phyloP scores from a whole-genome alignment of 1,140 invertebrate genomes.

The Zaprionus capensis region DNA sequence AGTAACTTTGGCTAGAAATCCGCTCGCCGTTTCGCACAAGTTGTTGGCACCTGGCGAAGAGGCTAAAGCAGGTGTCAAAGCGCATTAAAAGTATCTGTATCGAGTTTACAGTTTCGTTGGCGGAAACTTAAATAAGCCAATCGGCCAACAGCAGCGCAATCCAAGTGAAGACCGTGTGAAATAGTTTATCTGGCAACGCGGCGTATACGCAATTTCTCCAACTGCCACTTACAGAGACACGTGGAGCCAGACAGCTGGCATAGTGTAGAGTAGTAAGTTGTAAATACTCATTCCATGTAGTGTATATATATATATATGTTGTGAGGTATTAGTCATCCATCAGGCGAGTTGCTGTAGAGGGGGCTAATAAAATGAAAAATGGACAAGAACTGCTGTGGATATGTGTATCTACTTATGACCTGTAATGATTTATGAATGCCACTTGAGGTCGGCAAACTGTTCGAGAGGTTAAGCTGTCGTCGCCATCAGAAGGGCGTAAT shows the following conservation, averaged over 20 bases:
- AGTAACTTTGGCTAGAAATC: slow-evolving; percentile 25
- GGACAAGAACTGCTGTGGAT: not conserved
- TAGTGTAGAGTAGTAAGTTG: not conserved
- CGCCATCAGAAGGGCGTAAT: not conserved
- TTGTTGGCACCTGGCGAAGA: slow-evolving; percentile 14
- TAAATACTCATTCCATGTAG: not conserved
- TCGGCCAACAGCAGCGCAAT: not conserved
- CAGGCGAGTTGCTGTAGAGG: not conserved
- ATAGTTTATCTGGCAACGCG: slow-evolving; percentile 17
- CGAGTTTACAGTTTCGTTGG: slow-evolving; percentile 28
- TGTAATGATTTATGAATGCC: slow-evolving; percentile 28
- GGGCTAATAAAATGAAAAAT: slow-evolving; percentile 13
- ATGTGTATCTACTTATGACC: slow-evolving; percentile 10
- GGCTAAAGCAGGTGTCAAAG: slow-evolving; percentile 60
- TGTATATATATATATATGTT: not conserved
- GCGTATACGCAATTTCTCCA: slow-evolving; percentile 45
- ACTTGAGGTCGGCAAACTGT: slow-evolving; percentile 1
- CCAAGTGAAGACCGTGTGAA: slow-evolving; percentile 2
- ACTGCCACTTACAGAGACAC: slow-evolving; percentile 33
- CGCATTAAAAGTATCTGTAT: slow-evolving; percentile 52
- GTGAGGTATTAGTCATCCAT: slow-evolving; percentile 24
- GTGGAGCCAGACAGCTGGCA: slow-evolving; percentile 19
- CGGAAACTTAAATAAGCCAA: slow-evolving; percentile 21
- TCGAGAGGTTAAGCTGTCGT: not conserved
- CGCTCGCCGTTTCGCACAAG: not conserved